These are phyloP conservation scores for Erethizon dorsatum DNA, from an alignment of 2,797 vertebrate species.

Conservation along the genomic window DNA sequence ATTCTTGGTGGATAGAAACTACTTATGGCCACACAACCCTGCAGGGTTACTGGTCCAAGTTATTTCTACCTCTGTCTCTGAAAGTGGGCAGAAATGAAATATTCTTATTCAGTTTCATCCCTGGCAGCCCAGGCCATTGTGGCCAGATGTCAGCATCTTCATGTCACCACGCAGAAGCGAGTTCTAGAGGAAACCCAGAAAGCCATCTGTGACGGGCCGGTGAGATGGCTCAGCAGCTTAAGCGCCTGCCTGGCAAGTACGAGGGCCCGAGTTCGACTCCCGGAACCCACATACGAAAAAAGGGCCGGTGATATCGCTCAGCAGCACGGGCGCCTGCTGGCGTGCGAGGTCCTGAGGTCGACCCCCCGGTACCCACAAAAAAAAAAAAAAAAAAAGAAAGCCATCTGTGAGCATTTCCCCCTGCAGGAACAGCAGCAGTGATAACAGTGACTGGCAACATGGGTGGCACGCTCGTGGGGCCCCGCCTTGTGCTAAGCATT, in stretches of 20 bases:
- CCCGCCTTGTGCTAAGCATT: neutral
- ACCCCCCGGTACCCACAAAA: too few species aligned
- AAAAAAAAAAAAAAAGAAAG: neutral
- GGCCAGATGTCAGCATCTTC: neutral
- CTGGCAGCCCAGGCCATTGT: neutral
- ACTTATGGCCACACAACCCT: neutral
- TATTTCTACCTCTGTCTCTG: neutral
- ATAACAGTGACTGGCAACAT: neutral
- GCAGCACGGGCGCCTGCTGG: too few species aligned
- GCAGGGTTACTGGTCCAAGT: neutral
- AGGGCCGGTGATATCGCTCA: too few species aligned
- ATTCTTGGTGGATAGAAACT: neutral
- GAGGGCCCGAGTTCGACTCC: too few species aligned
- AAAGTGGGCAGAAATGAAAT: neutral
- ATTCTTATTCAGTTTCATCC: neutral
- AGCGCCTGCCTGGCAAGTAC: too few species aligned
- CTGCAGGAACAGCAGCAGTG: neutral
- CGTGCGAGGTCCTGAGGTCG: too few species aligned
- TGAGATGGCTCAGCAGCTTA: too few species aligned
- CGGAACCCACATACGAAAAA: too few species aligned
- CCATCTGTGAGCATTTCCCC: neutral
- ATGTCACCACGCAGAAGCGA: neutral
- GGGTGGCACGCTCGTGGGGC: neutral
- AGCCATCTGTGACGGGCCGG: neutral
- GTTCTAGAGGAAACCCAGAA: constrained; percentile 33